Percentiles rank a stretch among this genome's conserved stretches.
Conservation (phyloP, 2,113 vertebrate genomes). For the Typhlomys cinereus region DNA sequence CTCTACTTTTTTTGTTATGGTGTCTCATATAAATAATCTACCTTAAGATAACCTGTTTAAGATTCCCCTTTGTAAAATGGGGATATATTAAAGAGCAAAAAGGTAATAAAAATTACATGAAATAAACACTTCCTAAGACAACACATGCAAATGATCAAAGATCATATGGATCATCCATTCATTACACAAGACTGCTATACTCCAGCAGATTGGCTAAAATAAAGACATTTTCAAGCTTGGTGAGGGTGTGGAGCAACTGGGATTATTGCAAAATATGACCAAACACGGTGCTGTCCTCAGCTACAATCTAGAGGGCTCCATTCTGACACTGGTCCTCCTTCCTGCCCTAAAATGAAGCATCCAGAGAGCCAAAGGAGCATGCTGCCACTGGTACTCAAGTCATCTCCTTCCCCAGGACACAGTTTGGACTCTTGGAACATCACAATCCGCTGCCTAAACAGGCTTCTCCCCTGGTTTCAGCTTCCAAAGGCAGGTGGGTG, state of each 20-base stretch:
- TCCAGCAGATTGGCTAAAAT: background rate
- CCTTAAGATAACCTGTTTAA: background rate
- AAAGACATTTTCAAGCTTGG: background rate
- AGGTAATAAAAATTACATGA: background rate
- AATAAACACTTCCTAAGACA: background rate
- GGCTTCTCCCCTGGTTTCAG: background rate
- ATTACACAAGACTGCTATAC: background rate
- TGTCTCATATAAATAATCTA: background rate
- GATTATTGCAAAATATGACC: accelerated
- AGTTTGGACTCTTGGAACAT: background rate
- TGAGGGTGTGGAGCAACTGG: background rate
- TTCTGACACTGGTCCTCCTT: background rate
- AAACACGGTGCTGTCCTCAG: background rate
- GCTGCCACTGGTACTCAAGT: too few relatives aligned
- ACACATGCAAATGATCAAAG: background rate
- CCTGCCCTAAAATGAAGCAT: background rate
- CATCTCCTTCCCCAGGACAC: background rate
- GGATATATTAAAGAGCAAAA: background rate
- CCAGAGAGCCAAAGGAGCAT: background rate
- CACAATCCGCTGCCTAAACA: background rate
- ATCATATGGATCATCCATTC: background rate
- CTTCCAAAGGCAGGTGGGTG: background rate
- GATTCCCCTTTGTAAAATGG: background rate
- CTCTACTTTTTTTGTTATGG: background rate
- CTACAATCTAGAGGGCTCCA: background rate